Evolutionary conservation across 2,888 invertebrate species (phyloP).

Genomic region (Pollenia angustigena): DNA sequence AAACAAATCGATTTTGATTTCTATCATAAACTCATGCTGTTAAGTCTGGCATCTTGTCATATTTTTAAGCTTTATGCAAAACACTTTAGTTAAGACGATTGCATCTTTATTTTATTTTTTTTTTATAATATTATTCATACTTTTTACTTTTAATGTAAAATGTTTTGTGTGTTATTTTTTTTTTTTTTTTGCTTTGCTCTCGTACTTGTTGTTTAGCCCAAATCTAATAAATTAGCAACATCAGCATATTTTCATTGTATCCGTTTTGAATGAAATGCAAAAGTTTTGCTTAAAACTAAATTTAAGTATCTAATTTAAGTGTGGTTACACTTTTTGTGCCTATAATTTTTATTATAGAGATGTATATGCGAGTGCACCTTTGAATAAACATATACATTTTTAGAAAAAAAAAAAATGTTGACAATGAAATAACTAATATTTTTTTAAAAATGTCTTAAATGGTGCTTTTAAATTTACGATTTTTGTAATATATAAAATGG

Average conservation of each 20-base stretch:
- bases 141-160: conserved; percentile 29
- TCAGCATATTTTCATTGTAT: conserved; percentile 33
- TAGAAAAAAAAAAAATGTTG: background rate
- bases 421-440: too few relatives aligned
- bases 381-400: background rate
- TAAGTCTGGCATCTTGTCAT: conserved; percentile 78
- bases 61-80: conserved; percentile 71
- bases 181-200: conserved; percentile 9
- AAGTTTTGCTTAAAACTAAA: conserved; percentile 13
- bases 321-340: background rate
- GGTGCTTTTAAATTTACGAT: too few relatives aligned
- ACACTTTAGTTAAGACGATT: conserved; percentile 54
- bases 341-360: background rate
- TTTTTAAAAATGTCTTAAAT: too few relatives aligned
- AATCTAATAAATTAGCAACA: conserved; percentile 57
- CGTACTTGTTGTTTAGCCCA: background rate
- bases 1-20: conserved; percentile 80
- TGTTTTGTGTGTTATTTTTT: background rate
- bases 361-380: background rate
- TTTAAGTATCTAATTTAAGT: conserved; percentile 12
- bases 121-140: conserved; percentile 19
- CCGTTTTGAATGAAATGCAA: conserved; percentile 6
- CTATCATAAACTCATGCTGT: conserved; percentile 77
- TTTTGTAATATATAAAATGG: too few relatives aligned
- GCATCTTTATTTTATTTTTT: conserved; percentile 34